Percentiles rank a stretch among this genome's conserved stretches.
These are phyloP conservation scores for Linyphia triangularis DNA, from an alignment of 2,888 invertebrate species.

Conservation along the genomic window DNA sequence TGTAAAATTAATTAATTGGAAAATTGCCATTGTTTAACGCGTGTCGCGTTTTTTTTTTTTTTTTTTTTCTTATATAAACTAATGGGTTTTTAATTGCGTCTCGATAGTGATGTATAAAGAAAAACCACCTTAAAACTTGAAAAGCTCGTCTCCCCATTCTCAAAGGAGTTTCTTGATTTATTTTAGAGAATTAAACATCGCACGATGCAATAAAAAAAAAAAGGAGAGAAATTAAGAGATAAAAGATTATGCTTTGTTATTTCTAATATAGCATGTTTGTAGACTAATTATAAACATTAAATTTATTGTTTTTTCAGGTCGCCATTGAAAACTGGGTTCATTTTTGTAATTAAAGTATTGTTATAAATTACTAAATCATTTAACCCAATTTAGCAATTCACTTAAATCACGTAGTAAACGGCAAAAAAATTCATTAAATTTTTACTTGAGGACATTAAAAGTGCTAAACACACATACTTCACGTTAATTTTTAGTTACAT, in stretches of 20 bases:
- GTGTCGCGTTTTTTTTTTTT: neutral
- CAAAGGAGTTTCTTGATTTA: slow-evolving; percentile 29
- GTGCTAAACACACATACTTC: neutral
- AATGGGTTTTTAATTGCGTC: slow-evolving; percentile 64
- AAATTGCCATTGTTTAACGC: slow-evolving; percentile 54
- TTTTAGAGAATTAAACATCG: slow-evolving; percentile 26
- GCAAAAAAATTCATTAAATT: neutral
- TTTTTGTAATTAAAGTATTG: neutral
- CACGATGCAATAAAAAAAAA: neutral
- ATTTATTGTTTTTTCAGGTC: neutral
- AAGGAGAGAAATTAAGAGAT: neutral
- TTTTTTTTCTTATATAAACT: slow-evolving; percentile 10
- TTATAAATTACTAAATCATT: neutral
- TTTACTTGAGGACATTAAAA: neutral
- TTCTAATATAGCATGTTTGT: neutral
- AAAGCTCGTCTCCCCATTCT: slow-evolving; percentile 28
- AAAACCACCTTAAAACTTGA: slow-evolving; percentile 44
- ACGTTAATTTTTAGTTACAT: no score
- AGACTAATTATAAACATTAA: neutral
- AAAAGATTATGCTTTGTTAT: neutral
- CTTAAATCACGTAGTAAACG: neutral
- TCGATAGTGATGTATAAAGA: slow-evolving; percentile 53
- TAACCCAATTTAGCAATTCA: neutral
- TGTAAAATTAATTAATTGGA: slow-evolving; percentile 62
- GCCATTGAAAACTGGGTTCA: neutral